A percentile compares a stretch with the other conserved stretches of the same genome.
These are phyloP conservation scores for Lasioglossum oenotherae DNA, from an alignment of 2,888 invertebrate genomes.

Conservation along the genomic window DNA sequence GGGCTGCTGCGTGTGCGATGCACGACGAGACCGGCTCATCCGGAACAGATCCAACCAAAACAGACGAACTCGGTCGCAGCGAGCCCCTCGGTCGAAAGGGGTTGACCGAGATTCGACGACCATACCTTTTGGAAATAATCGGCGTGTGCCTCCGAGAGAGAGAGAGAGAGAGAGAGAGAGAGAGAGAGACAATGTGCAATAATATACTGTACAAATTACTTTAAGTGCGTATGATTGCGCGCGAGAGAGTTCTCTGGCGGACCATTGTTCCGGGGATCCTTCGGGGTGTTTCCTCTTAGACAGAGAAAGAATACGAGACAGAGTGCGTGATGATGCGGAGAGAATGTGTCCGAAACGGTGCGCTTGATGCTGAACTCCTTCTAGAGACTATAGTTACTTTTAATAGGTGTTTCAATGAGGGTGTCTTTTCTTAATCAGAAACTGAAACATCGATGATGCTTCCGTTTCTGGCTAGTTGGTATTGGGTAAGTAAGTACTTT, in stretches of 20 bases:
- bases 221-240: slow-evolving; percentile 75
- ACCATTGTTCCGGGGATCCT: slow-evolving; percentile 21
- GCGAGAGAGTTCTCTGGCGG: slow-evolving; percentile 25
- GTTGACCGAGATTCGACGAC: slow-evolving; percentile 65
- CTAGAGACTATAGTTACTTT: slow-evolving; percentile 19
- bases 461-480: slow-evolving; percentile 44
- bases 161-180: background rate
- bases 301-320: background rate
- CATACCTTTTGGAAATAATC: background rate
- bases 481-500: slow-evolving; percentile 55
- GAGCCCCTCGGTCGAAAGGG: slow-evolving; percentile 73
- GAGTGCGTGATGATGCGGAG: background rate
- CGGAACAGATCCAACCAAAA: slow-evolving; percentile 64
- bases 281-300: background rate
- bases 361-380: background rate
- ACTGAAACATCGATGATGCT: slow-evolving; percentile 33
- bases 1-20: slow-evolving; percentile 80
- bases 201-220: slow-evolving; percentile 83
- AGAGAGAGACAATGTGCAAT: slow-evolving; percentile 82
- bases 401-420: slow-evolving; percentile 8
- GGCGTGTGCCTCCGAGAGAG: slow-evolving; percentile 30
- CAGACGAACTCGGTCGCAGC: slow-evolving; percentile 54
- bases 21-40: slow-evolving; percentile 72
- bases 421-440: slow-evolving; percentile 18
- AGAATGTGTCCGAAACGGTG: slow-evolving; percentile 7